Conservation (phyloP, 2,888 invertebrate species). For the Onchidella celtica region DNA sequence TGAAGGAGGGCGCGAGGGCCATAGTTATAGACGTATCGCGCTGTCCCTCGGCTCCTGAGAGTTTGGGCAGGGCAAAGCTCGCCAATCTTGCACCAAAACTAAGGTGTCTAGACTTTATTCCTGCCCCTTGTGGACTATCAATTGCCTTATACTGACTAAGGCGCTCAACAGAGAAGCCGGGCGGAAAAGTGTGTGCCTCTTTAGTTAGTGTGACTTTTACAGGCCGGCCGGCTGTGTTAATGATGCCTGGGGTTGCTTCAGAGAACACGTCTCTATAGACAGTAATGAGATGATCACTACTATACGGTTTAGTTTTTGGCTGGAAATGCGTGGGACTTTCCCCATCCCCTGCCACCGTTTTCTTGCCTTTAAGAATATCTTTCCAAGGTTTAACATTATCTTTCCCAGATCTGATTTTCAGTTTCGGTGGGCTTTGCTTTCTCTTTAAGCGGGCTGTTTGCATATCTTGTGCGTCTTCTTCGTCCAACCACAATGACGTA, state of each 20-base stretch:
- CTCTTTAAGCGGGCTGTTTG: not conserved
- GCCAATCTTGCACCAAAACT: not conserved
- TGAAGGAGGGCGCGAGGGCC: not conserved
- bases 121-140: not conserved
- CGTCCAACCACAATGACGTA: too few species aligned
- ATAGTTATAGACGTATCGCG: too few species aligned
- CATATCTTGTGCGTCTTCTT: not conserved
- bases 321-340: too few species aligned
- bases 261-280: constrained; percentile 29
- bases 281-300: not conserved
- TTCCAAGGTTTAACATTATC: too few species aligned
- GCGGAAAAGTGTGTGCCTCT: not conserved
- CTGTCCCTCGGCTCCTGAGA: not conserved
- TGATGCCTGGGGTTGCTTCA: not conserved
- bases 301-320: too few species aligned
- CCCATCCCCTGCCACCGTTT: too few species aligned
- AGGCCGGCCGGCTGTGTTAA: constrained; percentile 3
- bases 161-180: not conserved
- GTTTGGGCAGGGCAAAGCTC: not conserved
- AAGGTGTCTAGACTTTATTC: not conserved
- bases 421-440: too few species aligned
- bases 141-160: not conserved
- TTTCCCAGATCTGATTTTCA: too few species aligned
- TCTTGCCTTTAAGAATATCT: not conserved
- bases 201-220: not conserved